Percentiles rank a stretch among this genome's conserved stretches.
These are phyloP conservation scores for Coenobita brevimanus DNA, from an alignment of 1,140 invertebrate genomes.

Conservation along the genomic window DNA sequence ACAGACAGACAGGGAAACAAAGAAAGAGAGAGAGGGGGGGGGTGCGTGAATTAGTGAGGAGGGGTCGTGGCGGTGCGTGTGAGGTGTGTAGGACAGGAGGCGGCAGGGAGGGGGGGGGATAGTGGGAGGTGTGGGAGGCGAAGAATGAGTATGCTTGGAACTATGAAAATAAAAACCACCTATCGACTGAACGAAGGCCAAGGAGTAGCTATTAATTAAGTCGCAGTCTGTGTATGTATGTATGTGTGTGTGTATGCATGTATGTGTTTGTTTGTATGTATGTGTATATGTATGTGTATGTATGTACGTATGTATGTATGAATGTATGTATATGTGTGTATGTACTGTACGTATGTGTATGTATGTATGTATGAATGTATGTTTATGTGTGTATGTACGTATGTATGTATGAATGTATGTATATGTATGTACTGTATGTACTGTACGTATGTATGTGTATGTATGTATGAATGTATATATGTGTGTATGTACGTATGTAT, in stretches of 20 bases:
- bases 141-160: no score
- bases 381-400: constrained; percentile 10
- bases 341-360: background rate
- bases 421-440: constrained; percentile 27
- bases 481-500: constrained; percentile 27
- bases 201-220: no score
- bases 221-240: no score
- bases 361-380: constrained; percentile 24
- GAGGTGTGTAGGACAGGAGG: no score
- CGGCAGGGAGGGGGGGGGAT: background rate
- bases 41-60: no score
- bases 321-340: constrained; percentile 1
- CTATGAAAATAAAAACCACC: no score
- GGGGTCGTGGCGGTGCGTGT: no score
- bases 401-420: background rate
- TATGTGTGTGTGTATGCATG: no score
- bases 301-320: background rate
- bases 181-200: no score
- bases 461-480: constrained; percentile 19
- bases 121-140: background rate
- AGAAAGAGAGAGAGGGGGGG: background rate
- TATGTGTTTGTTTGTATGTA: no score
- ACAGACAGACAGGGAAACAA: background rate
- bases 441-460: constrained; percentile 27
- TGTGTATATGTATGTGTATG: no score